Percentiles rank a stretch among this genome's conserved stretches.
phyloP scores from a whole-genome alignment of 2,888 invertebrate genomes.

The Acrobeloides nanus region DNA sequence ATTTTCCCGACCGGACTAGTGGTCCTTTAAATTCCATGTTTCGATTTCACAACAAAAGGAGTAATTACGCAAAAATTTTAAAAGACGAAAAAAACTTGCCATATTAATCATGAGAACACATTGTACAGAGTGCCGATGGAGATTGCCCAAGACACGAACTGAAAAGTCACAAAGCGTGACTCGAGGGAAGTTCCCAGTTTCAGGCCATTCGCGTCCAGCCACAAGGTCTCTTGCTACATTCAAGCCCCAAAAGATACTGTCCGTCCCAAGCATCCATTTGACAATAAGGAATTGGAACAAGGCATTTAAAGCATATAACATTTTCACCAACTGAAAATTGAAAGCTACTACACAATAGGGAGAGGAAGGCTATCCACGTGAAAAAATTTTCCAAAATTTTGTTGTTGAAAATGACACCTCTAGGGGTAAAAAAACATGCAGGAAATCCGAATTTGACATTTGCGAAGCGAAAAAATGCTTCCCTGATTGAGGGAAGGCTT shows the following conservation, averaged over 20 bases:
- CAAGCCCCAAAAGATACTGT: slow-evolving; percentile 48
- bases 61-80: too few species aligned
- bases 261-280: slow-evolving; percentile 46
- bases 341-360: not conserved
- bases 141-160: slow-evolving; percentile 49
- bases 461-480: too few species aligned
- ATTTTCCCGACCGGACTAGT: too few species aligned
- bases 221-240: slow-evolving; percentile 42
- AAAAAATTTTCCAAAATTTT: slow-evolving; percentile 8
- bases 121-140: slow-evolving; percentile 51
- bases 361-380: not conserved
- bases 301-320: slow-evolving; percentile 45
- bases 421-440: slow-evolving; percentile 3
- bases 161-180: slow-evolving; percentile 53
- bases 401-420: not conserved
- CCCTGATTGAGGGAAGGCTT: too few species aligned
- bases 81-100: slow-evolving; percentile 35
- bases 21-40: too few species aligned
- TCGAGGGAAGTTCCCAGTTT: slow-evolving; percentile 48
- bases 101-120: slow-evolving; percentile 42
- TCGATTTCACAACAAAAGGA: too few species aligned
- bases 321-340: slow-evolving; percentile 37
- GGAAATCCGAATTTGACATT: not conserved
- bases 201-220: slow-evolving; percentile 48
- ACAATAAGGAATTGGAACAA: slow-evolving; percentile 46